Percentiles rank a stretch among this genome's conserved stretches.
These are phyloP conservation scores for Chouioia cunea DNA, from an alignment of 2,888 invertebrate genomes.

Conservation along the genomic window DNA sequence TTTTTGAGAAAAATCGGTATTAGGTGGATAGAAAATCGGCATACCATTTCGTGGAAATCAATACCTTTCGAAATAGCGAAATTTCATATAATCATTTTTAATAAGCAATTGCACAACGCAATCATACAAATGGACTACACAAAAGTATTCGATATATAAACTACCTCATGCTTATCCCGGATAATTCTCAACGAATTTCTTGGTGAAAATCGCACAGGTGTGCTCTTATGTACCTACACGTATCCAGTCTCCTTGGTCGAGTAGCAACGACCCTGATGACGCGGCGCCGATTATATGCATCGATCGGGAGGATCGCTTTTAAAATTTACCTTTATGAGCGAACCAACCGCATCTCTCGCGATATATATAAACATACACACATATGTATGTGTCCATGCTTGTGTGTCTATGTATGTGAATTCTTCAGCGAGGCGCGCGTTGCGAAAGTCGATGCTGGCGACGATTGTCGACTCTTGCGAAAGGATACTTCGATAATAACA, in stretches of 20 bases:
- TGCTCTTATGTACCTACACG: not conserved
- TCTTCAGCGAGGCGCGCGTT: not conserved
- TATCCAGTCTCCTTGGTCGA: not conserved
- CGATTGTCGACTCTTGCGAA: constrained; percentile 43
- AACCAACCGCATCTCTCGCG: too few relatives aligned
- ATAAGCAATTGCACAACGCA: constrained; percentile 15
- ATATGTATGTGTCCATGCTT: constrained; percentile 5
- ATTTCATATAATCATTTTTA: constrained; percentile 6
- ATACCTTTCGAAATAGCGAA: too few relatives aligned
- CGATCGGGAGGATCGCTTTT: constrained; percentile 5
- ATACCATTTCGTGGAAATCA: too few relatives aligned
- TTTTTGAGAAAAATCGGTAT: too few relatives aligned
- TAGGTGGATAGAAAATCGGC: too few relatives aligned
- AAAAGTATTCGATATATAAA: not conserved
- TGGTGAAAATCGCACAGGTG: not conserved
- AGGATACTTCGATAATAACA: constrained; percentile 34
- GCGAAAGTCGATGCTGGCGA: constrained; percentile 14
- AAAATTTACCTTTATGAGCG: constrained; percentile 25
- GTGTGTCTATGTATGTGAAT: not conserved
- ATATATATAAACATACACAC: too few relatives aligned
- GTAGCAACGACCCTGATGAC: too few relatives aligned
- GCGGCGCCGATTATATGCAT: constrained; percentile 9
- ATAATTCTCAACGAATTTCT: constrained; percentile 14
- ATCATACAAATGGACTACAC: not conserved
- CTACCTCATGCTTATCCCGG: not conserved